Percentiles rank a stretch among this genome's conserved stretches.
These are phyloP conservation scores for Helicoverpa armigera DNA, from an alignment of 1,140 invertebrate genomes.

Conservation along the genomic window DNA sequence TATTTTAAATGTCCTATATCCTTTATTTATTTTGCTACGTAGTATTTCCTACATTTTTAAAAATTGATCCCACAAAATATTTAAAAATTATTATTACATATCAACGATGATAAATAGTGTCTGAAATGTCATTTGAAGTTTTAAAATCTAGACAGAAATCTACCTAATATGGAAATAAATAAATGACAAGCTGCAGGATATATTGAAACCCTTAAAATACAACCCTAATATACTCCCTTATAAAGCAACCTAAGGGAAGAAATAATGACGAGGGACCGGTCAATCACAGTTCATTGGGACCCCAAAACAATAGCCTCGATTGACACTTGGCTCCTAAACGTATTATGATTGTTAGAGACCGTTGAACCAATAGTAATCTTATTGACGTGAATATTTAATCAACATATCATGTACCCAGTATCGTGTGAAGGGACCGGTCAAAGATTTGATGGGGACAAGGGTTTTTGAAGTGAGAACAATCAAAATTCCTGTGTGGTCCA, in stretches of 20 bases:
- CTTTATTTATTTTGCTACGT: too few species aligned
- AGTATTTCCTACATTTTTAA: too few species aligned
- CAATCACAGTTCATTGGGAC: constrained; percentile 18
- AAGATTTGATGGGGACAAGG: neutral
- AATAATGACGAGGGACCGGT: constrained; percentile 12
- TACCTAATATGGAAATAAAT: too few species aligned
- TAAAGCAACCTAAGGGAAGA: neutral
- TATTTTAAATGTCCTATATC: too few species aligned
- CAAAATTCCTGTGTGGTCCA: neutral
- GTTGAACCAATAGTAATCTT: neutral
- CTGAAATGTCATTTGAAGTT: too few species aligned
- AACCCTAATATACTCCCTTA: neutral
- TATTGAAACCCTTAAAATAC: too few species aligned
- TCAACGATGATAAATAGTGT: too few species aligned
- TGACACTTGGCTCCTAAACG: constrained; percentile 18
- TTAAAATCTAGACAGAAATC: too few species aligned
- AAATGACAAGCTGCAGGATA: too few species aligned
- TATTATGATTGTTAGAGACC: neutral
- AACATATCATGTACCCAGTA: neutral
- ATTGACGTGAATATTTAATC: constrained; percentile 28
- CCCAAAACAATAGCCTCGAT: constrained; percentile 1
- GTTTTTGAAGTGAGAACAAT: constrained; percentile 1
- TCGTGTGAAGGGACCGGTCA: neutral
- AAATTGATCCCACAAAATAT: too few species aligned
- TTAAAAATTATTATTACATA: too few species aligned